phyloP scores from a whole-genome alignment of 1,140 invertebrate species.

The Pogonomyrmex californicus region DNA sequence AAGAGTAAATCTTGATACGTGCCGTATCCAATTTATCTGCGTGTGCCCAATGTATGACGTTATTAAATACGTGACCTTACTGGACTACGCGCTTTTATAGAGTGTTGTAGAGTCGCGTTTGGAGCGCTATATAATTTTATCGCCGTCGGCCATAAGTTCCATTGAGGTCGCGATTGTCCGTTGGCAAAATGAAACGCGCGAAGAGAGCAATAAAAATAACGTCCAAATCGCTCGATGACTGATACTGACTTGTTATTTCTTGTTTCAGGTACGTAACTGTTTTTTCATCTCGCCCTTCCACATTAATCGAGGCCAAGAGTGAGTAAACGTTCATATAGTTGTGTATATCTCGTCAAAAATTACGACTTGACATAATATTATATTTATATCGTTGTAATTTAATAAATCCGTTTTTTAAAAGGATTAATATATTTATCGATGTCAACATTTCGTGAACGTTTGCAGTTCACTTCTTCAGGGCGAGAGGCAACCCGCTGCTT shows the following conservation, averaged over 20 bases:
- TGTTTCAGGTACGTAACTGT: slow-evolving; percentile 72
- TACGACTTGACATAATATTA: not conserved
- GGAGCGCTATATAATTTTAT: slow-evolving; percentile 56
- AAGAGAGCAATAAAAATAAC: slow-evolving; percentile 30
- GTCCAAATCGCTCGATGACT: slow-evolving; percentile 37
- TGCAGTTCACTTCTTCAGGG: no score
- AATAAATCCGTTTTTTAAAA: no score
- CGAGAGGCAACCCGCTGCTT: no score
- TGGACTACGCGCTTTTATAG: slow-evolving; percentile 19
- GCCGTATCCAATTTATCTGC: slow-evolving; percentile 73
- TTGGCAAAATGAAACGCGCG: slow-evolving; percentile 42
- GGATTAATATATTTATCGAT: no score
- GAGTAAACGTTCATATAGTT: slow-evolving; percentile 37
- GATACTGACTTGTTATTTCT: slow-evolving; percentile 44
- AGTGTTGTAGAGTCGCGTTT: slow-evolving; percentile 27
- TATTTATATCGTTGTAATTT: not conserved
- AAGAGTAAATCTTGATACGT: slow-evolving; percentile 75
- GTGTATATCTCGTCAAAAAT: not conserved
- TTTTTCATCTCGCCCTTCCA: not conserved
- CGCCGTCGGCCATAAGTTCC: slow-evolving; percentile 53
- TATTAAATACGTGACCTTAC: slow-evolving; percentile 77
- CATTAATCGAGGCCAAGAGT: slow-evolving; percentile 34
- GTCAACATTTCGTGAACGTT: no score
- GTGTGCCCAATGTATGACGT: slow-evolving; percentile 65
- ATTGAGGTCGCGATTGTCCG: slow-evolving; percentile 44